phyloP scores from a whole-genome alignment of 2,113 vertebrate species.

The Boleophthalmus pectinirostris region DNA sequence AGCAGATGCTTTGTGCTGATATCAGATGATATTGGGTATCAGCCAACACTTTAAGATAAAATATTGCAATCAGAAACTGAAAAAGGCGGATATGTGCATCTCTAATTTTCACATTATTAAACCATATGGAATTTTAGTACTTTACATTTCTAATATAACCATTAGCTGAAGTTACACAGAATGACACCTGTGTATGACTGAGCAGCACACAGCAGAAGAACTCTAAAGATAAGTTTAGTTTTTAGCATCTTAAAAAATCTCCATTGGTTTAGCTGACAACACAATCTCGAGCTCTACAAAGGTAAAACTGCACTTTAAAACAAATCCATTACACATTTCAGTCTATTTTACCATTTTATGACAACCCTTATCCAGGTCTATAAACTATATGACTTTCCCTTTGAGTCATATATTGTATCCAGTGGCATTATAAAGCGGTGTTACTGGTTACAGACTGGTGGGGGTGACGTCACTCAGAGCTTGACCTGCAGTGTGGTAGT shows the following conservation, averaged over 20 bases:
- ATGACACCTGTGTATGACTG: neutral
- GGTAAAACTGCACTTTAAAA: too few species aligned
- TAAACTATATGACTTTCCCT: neutral
- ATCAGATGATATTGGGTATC: too few species aligned
- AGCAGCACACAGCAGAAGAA: neutral
- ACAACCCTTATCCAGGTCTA: neutral
- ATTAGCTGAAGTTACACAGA: neutral
- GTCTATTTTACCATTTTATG: too few species aligned
- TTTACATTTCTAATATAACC: neutral
- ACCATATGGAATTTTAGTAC: neutral
- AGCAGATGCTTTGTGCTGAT: too few species aligned
- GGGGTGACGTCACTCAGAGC: constrained; percentile 37
- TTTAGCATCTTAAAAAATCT: too few species aligned
- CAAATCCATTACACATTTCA: too few species aligned
- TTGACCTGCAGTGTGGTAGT: constrained; percentile 43
- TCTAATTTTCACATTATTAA: neutral
- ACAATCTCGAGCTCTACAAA: too few species aligned
- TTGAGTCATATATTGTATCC: neutral
- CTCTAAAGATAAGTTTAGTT: too few species aligned
- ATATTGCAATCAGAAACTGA: too few species aligned
- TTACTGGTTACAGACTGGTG: constrained; percentile 11
- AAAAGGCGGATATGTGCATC: too few species aligned
- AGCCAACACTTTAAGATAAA: too few species aligned
- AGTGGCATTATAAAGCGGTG: constrained; percentile 29
- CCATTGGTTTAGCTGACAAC: too few species aligned